Base-by-base conservation (phyloP, 2,888 invertebrate genomes). In the Cremastinae sp. region DNA sequence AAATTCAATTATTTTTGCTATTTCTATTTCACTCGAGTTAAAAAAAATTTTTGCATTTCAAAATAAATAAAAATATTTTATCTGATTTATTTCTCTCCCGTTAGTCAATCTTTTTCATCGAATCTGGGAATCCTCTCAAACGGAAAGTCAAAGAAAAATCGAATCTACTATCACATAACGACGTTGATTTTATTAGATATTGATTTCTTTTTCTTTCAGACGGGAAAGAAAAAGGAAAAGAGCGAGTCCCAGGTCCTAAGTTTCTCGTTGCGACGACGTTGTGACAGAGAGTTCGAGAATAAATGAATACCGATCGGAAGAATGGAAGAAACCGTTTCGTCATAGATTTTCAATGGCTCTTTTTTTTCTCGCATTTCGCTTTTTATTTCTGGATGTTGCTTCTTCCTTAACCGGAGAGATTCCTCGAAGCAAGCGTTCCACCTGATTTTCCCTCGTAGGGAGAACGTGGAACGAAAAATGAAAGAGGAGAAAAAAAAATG, bases 151-250 rank as follows among this genome's bases (percentile, higher is more conserved):
- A 62, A 70, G 49, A 66, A 28, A 28, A 3, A 75, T 75, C 43
- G 56, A 66, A 75, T 75, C 75, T 66, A 53, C 9, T 39, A 55
- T 49, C 28, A 37, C 76, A 80, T 79, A 83, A 81, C 82, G 82
- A 85, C 87, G 85, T 85, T 87, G 87, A 87, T 87, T 87, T 87
- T 83, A 85, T 86, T 85, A 85, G 75, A 83, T 86, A 86, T 86
- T 85, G 86, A 86, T 86, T 85, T 85, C 84, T 79, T 28, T 28
- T 28, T 5, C 28, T 28, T 5, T 28, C 2, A 28, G 28, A 28
- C n/a, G 80, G 53, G 20, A 16, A 71, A 74, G 71, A 78, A 64
- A 71, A 74, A 65, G 66, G 39, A 39, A 43, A 9, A 39, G 61
- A n/a, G 47, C 43, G 43, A 59, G 37, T 41, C 18, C 28, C 49